Base-by-base conservation (phyloP, 2,113 vertebrate genomes). In the Eulemur rufifrons region DNA sequence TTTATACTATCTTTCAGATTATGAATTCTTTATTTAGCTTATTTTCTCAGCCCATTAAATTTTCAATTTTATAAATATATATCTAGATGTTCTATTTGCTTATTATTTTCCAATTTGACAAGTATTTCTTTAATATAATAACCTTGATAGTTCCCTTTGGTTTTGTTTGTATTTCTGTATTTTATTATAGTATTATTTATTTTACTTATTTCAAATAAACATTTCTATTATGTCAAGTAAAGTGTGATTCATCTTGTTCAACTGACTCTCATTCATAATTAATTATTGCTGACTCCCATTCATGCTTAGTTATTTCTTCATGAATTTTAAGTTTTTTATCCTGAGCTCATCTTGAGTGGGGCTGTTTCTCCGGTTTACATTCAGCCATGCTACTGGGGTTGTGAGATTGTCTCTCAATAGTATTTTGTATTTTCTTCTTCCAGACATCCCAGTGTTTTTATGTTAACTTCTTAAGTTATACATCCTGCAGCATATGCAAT, bases 381-480 rank as follows among this genome's bases (percentile, higher is more conserved):
- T 82, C 10, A 20, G 4, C 3, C 4, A 13, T n/a, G 5, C 18
- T 69, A 15, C 34, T 73, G 76, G 8, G 21, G 23, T 76, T 54
- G 23, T 77, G 17, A 27, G 50, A 52, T 23, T 14, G 0, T 69
- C 69, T 85, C 39, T 85, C 6, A 59, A 45, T 20, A n/a, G 10
- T 3, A 71, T 86, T 92, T 76, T 76, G 27, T 89, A 32, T 83
- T 83, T 89, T 76, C 14, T 37, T 56, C 59, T 37, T 37, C 5
- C 2, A 90, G 7, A 68, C 6, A 74, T 25, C 14, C 1, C 56
- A 52, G 15, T 61, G 11, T 20, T 78, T 71, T 77, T 8, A 73
- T 29, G 61, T 63, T 93, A 93, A 37, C 50, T 96, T 93, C 2
- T 87, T 17, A 95, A 64, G 10, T 71, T 85, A 20, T 25, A 54